phyloP scores from a whole-genome alignment of 2,113 vertebrate species.

The Cichladusa arquata region DNA sequence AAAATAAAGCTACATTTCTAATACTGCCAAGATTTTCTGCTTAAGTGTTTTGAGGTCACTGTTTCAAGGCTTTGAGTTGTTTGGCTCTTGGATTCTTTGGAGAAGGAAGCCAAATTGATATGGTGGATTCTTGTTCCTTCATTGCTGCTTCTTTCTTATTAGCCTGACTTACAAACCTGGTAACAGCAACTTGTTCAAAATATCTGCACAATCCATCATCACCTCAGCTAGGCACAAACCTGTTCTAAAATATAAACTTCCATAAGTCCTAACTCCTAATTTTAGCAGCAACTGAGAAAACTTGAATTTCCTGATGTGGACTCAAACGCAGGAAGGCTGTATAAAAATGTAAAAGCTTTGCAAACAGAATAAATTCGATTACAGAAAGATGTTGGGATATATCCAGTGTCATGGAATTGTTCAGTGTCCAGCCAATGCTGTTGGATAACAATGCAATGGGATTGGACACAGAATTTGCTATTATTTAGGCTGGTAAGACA shows the following conservation, averaged over 20 bases:
- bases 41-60: background rate
- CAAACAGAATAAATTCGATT: background rate
- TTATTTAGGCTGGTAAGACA: background rate
- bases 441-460: no score
- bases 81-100: background rate
- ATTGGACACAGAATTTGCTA: background rate
- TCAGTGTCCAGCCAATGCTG: background rate
- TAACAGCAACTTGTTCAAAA: background rate
- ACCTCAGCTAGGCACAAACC: background rate
- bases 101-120: background rate
- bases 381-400: background rate
- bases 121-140: background rate
- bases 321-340: accelerated
- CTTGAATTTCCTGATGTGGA: background rate
- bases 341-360: background rate
- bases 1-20: background rate
- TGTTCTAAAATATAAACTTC: background rate
- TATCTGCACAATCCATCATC: background rate
- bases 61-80: background rate
- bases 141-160: background rate
- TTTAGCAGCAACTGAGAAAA: background rate
- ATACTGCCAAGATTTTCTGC: background rate
- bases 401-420: background rate
- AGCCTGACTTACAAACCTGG: background rate
- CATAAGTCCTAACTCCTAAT: background rate